These are phyloP conservation scores for Harlomillsia oculata DNA, from an alignment of 1,140 invertebrate genomes.

Conservation along the genomic window DNA sequence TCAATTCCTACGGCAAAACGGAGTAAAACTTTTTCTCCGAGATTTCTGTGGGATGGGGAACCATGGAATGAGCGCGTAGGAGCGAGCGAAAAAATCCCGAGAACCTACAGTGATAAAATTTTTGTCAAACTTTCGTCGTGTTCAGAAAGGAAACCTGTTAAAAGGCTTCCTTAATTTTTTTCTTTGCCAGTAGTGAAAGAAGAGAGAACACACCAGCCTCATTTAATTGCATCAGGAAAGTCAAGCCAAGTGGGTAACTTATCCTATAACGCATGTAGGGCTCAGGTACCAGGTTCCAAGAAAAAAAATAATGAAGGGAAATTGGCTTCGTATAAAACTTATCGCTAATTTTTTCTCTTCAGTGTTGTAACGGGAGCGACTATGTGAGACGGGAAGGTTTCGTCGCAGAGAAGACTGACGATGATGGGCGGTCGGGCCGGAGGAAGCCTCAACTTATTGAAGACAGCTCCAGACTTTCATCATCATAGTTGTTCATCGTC, in stretches of 20 bases:
- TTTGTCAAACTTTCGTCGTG: slow-evolving; percentile 8
- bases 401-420: too few relatives aligned
- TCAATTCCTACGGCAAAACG: too few relatives aligned
- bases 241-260: slow-evolving; percentile 4
- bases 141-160: slow-evolving; percentile 14
- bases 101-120: slow-evolving; percentile 15
- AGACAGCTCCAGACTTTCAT: too few relatives aligned
- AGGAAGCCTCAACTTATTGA: too few relatives aligned
- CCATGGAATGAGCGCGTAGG: not conserved
- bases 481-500: too few relatives aligned
- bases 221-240: slow-evolving; percentile 17
- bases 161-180: slow-evolving; percentile 22
- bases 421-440: too few relatives aligned
- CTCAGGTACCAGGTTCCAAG: not conserved
- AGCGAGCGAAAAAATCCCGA: not conserved
- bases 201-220: too few relatives aligned
- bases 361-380: too few relatives aligned
- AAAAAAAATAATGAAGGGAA: slow-evolving; percentile 27
- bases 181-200: slow-evolving; percentile 1
- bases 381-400: too few relatives aligned
- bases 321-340: slow-evolving; percentile 29
- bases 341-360: slow-evolving; percentile 19
- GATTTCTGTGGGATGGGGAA: too few relatives aligned
- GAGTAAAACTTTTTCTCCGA: too few relatives aligned
- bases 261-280: not conserved